Conservation (phyloP, 2,888 invertebrate genomes). For the Lottia scabra region DNA sequence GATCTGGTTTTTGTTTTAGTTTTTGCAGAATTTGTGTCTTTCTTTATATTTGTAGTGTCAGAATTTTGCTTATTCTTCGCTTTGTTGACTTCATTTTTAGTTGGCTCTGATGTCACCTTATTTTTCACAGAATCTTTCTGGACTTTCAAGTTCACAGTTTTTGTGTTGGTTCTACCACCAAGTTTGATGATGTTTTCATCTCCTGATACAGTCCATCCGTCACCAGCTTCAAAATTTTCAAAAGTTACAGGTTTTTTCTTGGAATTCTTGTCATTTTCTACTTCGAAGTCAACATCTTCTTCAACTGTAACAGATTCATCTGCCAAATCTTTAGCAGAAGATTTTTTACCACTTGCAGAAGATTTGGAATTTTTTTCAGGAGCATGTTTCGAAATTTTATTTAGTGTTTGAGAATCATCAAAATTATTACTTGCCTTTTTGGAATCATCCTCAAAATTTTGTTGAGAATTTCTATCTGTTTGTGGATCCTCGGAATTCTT, state of each 20-base stretch:
- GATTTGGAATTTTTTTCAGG: not conserved
- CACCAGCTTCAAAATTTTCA: slow-evolving; percentile 25
- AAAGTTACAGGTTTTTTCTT: not conserved
- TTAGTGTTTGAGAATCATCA: not conserved
- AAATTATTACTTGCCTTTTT: not conserved
- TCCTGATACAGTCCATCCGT: slow-evolving; percentile 32
- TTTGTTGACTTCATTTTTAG: too few species aligned
- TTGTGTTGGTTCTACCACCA: slow-evolving; percentile 12
- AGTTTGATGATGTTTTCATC: slow-evolving; percentile 23
- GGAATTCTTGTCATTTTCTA: slow-evolving; percentile 20
- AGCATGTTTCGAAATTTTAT: not conserved
- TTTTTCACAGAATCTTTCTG: too few species aligned
- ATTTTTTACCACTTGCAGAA: not conserved
- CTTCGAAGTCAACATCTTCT: slow-evolving; percentile 10
- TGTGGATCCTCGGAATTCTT: too few species aligned
- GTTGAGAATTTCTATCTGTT: too few species aligned
- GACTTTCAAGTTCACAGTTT: too few species aligned
- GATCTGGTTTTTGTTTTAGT: slow-evolving; percentile 6
- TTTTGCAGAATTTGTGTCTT: not conserved
- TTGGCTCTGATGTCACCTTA: too few species aligned
- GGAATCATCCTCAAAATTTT: not conserved
- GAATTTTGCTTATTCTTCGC: not conserved
- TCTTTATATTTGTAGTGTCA: not conserved
- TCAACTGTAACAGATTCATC: slow-evolving; percentile 19
- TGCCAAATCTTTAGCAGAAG: slow-evolving; percentile 17